A percentile compares a stretch with the other conserved stretches of the same genome.
phyloP scores from a whole-genome alignment of 1,140 invertebrate species.

The Zaprionus kolodkinae region DNA sequence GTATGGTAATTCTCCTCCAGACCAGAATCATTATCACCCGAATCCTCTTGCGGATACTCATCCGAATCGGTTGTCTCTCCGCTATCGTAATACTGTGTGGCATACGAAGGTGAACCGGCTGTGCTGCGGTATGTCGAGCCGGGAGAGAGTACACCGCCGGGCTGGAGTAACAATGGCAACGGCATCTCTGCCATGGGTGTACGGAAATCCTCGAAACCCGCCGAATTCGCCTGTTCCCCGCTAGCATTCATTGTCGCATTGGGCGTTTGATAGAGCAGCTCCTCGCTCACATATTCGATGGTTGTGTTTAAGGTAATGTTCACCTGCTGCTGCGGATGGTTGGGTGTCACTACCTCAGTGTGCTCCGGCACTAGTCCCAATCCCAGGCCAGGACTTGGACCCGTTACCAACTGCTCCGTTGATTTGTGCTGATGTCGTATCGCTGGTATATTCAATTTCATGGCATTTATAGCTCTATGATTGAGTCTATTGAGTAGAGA shows the following conservation, averaged over 20 bases:
- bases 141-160: neutral
- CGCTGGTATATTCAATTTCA: slow-evolving; percentile 80
- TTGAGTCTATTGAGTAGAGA: slow-evolving; percentile 84
- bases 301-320: slow-evolving; percentile 58
- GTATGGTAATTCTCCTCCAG: slow-evolving; percentile 82
- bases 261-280: slow-evolving; percentile 76
- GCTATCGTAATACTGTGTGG: slow-evolving; percentile 66
- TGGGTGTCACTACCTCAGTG: neutral
- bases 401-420: slow-evolving; percentile 16
- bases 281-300: slow-evolving; percentile 74
- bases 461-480: slow-evolving; percentile 82
- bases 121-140: slow-evolving; percentile 18
- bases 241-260: slow-evolving; percentile 65
- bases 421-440: slow-evolving; percentile 52
- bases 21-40: slow-evolving; percentile 76
- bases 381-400: neutral
- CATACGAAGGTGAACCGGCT: slow-evolving; percentile 49
- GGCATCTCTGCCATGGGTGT: slow-evolving; percentile 74
- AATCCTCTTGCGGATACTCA: slow-evolving; percentile 61
- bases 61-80: slow-evolving; percentile 62
- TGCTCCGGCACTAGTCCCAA: slow-evolving; percentile 28
- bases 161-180: slow-evolving; percentile 39
- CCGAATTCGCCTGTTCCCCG: neutral
- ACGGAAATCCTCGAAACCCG: slow-evolving; percentile 69
- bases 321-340: slow-evolving; percentile 29